Evolutionary conservation across 2,113 vertebrate species (phyloP).

Genomic region (Panthera leo): DNA sequence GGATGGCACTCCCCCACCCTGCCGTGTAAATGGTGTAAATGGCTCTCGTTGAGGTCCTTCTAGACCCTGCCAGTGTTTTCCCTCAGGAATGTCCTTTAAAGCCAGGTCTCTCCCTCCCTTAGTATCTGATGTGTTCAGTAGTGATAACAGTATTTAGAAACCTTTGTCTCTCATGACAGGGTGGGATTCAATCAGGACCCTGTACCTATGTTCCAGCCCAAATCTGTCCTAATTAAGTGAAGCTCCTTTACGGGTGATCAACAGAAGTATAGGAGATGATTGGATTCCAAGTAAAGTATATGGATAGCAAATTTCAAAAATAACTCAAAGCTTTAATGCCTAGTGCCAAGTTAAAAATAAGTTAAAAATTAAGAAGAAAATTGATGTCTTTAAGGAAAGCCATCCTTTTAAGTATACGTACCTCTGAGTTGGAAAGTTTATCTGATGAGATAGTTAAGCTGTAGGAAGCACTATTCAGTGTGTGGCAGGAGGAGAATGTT

Average conservation of each 20-base stretch:
- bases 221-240: neutral
- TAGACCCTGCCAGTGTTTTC: neutral
- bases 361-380: neutral
- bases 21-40: rapidly evolving
- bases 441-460: neutral
- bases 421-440: neutral
- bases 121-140: neutral
- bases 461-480: neutral
- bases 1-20: no score
- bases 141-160: neutral
- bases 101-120: neutral
- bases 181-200: neutral
- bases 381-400: neutral
- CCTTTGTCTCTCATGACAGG: neutral
- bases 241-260: neutral
- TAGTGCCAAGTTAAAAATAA: neutral
- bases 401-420: rapidly evolving
- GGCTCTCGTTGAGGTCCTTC: neutral
- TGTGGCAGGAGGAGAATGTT: neutral
- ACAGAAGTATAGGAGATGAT: rapidly evolving
- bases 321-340: neutral
- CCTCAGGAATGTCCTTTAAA: neutral
- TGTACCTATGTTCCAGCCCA: neutral
- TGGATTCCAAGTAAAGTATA: neutral
- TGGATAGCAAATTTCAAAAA: neutral